Conservation (phyloP, 2,888 invertebrate species). For the Oligia latruncula region DNA sequence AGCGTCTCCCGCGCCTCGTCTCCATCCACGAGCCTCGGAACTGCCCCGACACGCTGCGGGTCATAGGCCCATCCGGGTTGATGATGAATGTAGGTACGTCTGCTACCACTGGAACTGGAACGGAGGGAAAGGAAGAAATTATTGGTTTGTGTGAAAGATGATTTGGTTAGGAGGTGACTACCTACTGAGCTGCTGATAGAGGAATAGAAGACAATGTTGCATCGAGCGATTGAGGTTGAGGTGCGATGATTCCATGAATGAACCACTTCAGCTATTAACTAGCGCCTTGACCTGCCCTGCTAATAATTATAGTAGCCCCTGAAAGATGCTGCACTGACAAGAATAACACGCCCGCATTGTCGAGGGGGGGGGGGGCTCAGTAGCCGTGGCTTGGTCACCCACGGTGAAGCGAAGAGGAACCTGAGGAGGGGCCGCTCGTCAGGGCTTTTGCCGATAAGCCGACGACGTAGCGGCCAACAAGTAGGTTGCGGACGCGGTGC, state of each 20-base stretch:
- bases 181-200: not conserved
- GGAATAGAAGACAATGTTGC: not conserved
- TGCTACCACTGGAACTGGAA: constrained; percentile 25
- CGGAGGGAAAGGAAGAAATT: not conserved
- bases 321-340: not conserved
- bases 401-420: too few species aligned
- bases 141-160: not conserved
- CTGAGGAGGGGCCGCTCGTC: too few species aligned
- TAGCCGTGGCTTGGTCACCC: too few species aligned
- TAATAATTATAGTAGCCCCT: not conserved
- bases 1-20: constrained; percentile 79
- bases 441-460: too few species aligned
- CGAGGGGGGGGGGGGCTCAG: too few species aligned
- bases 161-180: not conserved
- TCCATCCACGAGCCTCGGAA: constrained; percentile 81
- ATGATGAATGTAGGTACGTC: constrained; percentile 1
- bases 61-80: constrained; percentile 41
- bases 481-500: too few species aligned
- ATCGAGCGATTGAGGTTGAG: not conserved
- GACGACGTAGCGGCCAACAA: too few species aligned
- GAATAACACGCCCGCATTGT: not conserved
- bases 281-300: not conserved
- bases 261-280: not conserved
- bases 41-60: constrained; percentile 74
- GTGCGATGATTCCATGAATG: not conserved